phyloP scores from a whole-genome alignment of 2,888 invertebrate genomes.

The Alentia gelatinosa region DNA sequence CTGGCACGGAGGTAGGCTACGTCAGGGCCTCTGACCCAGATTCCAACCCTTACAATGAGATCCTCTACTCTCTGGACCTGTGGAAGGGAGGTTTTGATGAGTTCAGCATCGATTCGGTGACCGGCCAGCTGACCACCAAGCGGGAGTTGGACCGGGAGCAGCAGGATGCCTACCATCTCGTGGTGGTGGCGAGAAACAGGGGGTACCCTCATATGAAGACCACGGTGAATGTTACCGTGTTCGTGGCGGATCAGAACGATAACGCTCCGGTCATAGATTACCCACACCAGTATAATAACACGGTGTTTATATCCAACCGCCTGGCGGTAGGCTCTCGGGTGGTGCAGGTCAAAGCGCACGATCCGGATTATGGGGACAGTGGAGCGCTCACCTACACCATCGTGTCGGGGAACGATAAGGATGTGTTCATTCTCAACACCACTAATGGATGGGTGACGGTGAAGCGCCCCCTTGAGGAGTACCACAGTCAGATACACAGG shows the following conservation, averaged over 20 bases:
- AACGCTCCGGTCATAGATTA: constrained; percentile 69
- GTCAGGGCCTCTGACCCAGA: constrained; percentile 94
- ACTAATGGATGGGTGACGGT: constrained; percentile 42
- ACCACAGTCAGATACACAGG: constrained; percentile 45
- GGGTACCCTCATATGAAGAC: constrained; percentile 69
- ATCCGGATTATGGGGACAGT: constrained; percentile 38
- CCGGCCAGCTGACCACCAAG: constrained; percentile 90
- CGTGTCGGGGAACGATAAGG: constrained; percentile 41
- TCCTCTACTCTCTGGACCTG: constrained; percentile 58
- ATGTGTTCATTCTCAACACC: constrained; percentile 49
- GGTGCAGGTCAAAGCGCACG: constrained; percentile 43
- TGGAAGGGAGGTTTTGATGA: constrained; percentile 78
- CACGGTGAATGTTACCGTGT: constrained; percentile 65
- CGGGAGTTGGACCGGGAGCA: constrained; percentile 90
- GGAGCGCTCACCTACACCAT: constrained; percentile 52
- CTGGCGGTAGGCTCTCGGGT: constrained; percentile 34
- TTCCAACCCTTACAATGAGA: constrained; percentile 59
- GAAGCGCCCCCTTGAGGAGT: constrained; percentile 19
- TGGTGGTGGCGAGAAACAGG: constrained; percentile 91
- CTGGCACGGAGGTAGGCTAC: constrained; percentile 85
- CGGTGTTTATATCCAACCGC: constrained; percentile 62
- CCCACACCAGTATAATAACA: constrained; percentile 69
- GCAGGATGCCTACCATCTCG: constrained; percentile 87
- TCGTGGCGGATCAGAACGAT: constrained; percentile 73
- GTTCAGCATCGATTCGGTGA: constrained; percentile 89